Percentiles rank a stretch among this genome's conserved stretches.
phyloP scores from a whole-genome alignment of 1,140 invertebrate species.

The Metaphire vulgaris region DNA sequence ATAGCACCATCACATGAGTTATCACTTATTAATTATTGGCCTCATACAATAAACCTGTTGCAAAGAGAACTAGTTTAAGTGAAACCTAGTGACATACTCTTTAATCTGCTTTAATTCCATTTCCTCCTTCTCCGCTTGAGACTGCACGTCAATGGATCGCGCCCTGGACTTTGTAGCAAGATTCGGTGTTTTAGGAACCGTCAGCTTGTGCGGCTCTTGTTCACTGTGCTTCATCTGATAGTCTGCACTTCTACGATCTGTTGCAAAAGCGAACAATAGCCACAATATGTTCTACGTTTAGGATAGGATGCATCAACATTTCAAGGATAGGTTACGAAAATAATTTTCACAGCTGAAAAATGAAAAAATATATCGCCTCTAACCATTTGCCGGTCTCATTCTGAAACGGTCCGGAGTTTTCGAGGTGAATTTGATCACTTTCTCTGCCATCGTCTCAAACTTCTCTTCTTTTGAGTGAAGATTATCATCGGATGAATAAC shows the following conservation, averaged over 20 bases:
- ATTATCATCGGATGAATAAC: neutral
- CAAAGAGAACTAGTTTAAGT: too few relatives aligned
- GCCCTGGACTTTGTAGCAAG: slow-evolving; percentile 36
- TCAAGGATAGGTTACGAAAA: too few relatives aligned
- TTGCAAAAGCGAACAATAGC: neutral
- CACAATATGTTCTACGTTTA: neutral
- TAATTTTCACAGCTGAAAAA: too few relatives aligned
- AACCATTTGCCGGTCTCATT: slow-evolving; percentile 32
- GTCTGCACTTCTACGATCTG: neutral
- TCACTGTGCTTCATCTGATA: neutral
- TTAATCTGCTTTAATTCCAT: slow-evolving; percentile 46
- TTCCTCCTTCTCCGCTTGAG: slow-evolving; percentile 41
- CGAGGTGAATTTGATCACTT: slow-evolving; percentile 39
- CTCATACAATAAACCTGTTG: too few relatives aligned
- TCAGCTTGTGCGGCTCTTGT: slow-evolving; percentile 25
- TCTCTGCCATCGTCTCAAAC: slow-evolving; percentile 31
- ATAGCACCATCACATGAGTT: too few relatives aligned
- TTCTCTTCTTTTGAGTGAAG: neutral
- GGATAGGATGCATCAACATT: too few relatives aligned
- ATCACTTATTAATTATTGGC: too few relatives aligned
- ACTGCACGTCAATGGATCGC: slow-evolving; percentile 35
- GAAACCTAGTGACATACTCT: too few relatives aligned
- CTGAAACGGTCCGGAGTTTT: slow-evolving; percentile 47
- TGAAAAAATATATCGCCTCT: slow-evolving; percentile 29
- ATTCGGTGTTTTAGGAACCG: slow-evolving; percentile 43